These are phyloP conservation scores for Drosophila tristis DNA, from an alignment of 1,140 invertebrate genomes.

Conservation along the genomic window DNA sequence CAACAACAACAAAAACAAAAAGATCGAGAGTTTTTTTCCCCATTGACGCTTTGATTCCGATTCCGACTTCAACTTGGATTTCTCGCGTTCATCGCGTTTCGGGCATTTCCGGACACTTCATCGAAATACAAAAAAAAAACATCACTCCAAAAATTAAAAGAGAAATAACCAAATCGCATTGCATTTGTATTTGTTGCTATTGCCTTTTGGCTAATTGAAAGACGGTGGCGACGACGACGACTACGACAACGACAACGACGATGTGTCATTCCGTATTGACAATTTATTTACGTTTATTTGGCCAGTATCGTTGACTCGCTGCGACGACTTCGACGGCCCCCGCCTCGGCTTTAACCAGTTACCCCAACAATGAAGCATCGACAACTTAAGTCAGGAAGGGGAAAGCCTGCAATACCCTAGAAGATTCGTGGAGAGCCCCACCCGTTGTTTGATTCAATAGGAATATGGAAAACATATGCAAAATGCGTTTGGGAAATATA, in stretches of 20 bases:
- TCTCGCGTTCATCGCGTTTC: slow-evolving; percentile 40
- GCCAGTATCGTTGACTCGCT: slow-evolving; percentile 42
- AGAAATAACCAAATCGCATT: slow-evolving; percentile 29
- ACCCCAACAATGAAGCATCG: not conserved
- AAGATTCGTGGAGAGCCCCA: not conserved
- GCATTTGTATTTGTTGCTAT: slow-evolving; percentile 61
- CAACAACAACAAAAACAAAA: slow-evolving; percentile 32
- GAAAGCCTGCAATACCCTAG: not conserved
- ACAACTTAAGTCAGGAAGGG: too few relatives aligned
- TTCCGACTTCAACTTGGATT: slow-evolving; percentile 30
- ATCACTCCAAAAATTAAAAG: not conserved
- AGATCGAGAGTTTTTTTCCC: slow-evolving; percentile 27
- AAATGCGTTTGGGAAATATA: not conserved
- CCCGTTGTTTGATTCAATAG: too few relatives aligned
- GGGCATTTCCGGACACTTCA: slow-evolving; percentile 66
- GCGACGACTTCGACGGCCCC: slow-evolving; percentile 9
- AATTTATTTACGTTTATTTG: slow-evolving; percentile 44
- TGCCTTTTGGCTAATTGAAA: slow-evolving; percentile 66
- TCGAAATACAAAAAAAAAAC: not conserved
- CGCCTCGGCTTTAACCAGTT: slow-evolving; percentile 4
- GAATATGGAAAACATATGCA: too few relatives aligned
- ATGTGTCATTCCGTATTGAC: slow-evolving; percentile 70
- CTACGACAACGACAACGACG: slow-evolving; percentile 28
- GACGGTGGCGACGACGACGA: slow-evolving; percentile 25
- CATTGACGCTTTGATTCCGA: slow-evolving; percentile 38